A percentile compares a stretch with the other conserved stretches of the same genome.
These are phyloP conservation scores for Glaucomys volans DNA, from an alignment of 2,113 vertebrate species.

Conservation along the genomic window DNA sequence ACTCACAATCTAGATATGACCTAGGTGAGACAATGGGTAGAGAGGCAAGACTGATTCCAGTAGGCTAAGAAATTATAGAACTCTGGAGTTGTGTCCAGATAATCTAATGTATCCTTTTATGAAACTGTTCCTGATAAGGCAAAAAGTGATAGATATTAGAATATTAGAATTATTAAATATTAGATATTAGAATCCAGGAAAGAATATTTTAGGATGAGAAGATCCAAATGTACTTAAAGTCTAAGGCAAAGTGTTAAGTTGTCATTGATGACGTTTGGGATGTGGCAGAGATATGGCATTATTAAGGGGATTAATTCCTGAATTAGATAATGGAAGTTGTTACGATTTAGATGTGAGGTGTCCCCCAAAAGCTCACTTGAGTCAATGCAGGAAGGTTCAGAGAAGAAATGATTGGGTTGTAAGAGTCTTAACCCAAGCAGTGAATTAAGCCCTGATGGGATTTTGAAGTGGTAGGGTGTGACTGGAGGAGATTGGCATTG, in stretches of 20 bases:
- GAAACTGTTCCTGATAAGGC: background rate
- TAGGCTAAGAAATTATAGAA: background rate
- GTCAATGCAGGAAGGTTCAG: too few relatives aligned
- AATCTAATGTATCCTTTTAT: background rate
- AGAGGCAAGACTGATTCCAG: background rate
- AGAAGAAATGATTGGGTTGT: too few relatives aligned
- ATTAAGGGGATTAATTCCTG: background rate
- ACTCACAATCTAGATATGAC: background rate
- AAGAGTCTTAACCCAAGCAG: too few relatives aligned
- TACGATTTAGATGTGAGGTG: too few relatives aligned
- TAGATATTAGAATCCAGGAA: background rate
- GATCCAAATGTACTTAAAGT: background rate
- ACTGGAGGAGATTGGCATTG: too few relatives aligned
- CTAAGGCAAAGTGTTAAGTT: background rate
- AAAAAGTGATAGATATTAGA: background rate
- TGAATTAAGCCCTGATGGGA: too few relatives aligned
- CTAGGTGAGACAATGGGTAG: background rate
- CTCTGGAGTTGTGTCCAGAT: background rate
- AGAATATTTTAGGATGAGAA: background rate
- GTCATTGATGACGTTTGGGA: background rate
- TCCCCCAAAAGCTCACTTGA: too few relatives aligned
- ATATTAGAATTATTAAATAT: too few relatives aligned
- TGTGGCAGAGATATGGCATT: background rate
- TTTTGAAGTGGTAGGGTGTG: too few relatives aligned
- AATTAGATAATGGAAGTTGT: background rate